Base-by-base conservation (phyloP, 1,140 invertebrate genomes). In the Cotesia vestalis region DNA sequence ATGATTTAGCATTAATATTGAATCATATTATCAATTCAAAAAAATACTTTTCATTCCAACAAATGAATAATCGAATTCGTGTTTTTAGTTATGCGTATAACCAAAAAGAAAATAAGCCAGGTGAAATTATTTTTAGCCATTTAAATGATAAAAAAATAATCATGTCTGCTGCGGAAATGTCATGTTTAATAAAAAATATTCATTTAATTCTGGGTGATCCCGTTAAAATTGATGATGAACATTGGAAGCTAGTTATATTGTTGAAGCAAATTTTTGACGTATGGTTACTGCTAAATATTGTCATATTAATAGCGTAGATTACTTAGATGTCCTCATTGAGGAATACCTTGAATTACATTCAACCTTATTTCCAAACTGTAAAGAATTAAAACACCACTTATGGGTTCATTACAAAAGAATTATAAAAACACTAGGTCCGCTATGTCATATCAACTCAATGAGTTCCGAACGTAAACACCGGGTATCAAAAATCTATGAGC, bases 101-200 rank as follows among this genome's bases (percentile, higher is more conserved):
- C n/a, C 1, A 62, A n/a, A 62, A 62, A 62, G 4, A 34, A 17
- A 34, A 60, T 11, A 60, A 60, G 27, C 1, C 14, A 60, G 3
- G 12, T 27, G 57, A 60, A 27, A 27, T 60, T 27, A 4, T 20
- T 60, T 20, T 8, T 4, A 60, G 35, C n/a, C 34, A 36, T 12
- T 35, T 36, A n/a, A 62, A 35, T 35, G n/a, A 62, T 36, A 11
- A 62, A 62, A 11, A 14, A 12, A 62, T 62, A 35, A 62, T 36
- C 12, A 36, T 62, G 9, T 62, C 60, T 35, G 12, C 60, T 27
- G 60, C 60, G 8, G 27, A n/a, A 62, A 62, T 62, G 35, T 11
- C 9, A 36, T 62, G 60, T 27, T 36, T 62, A 35, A n/a, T 14
- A 9, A 3, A 34, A 9, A 62, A 62, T 36, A 62, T 62, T 36